Percentiles rank a stretch among this genome's conserved stretches.
phyloP scores from a whole-genome alignment of 2,888 invertebrate genomes.

The Diogma glabrata region DNA sequence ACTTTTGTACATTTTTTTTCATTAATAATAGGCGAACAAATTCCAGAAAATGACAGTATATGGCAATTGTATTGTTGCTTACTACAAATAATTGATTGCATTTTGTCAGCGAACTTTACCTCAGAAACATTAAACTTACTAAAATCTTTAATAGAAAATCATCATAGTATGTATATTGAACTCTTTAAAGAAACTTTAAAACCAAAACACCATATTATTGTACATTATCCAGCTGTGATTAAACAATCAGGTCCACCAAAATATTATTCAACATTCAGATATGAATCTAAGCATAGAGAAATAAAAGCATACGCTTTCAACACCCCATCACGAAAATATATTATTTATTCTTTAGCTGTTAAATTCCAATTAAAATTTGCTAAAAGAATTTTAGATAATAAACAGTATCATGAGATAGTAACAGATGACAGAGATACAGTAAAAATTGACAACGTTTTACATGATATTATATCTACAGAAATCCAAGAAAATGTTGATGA shows the following conservation, averaged over 20 bases:
- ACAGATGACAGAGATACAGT: no score
- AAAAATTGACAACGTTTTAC: no score
- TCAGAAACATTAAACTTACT: constrained; percentile 20
- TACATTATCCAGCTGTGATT: constrained; percentile 11
- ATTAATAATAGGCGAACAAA: background rate
- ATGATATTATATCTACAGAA: no score
- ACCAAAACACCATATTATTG: constrained; percentile 10
- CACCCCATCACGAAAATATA: constrained; percentile 11
- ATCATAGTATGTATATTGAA: background rate
- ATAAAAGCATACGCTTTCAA: constrained; percentile 9
- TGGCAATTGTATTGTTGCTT: background rate
- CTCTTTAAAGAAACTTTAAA: constrained; percentile 8
- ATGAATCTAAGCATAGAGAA: constrained; percentile 10
- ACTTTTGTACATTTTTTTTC: background rate
- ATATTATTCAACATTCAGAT: constrained; percentile 7
- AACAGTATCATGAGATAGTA: no score
- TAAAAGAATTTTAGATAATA: constrained; percentile 2
- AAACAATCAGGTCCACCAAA: constrained; percentile 8
- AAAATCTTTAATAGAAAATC: constrained; percentile 18
- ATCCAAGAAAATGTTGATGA: no score
- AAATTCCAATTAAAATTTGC: constrained; percentile 11
- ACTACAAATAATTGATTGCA: background rate
- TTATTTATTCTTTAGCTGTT: constrained; percentile 8
- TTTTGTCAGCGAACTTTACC: no score
- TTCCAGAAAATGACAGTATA: background rate